Evolutionary conservation across 2,113 vertebrate genomes (phyloP), one percentile per base, ranked within the genome.

Genomic region (Cynocephalus volans): DNA sequence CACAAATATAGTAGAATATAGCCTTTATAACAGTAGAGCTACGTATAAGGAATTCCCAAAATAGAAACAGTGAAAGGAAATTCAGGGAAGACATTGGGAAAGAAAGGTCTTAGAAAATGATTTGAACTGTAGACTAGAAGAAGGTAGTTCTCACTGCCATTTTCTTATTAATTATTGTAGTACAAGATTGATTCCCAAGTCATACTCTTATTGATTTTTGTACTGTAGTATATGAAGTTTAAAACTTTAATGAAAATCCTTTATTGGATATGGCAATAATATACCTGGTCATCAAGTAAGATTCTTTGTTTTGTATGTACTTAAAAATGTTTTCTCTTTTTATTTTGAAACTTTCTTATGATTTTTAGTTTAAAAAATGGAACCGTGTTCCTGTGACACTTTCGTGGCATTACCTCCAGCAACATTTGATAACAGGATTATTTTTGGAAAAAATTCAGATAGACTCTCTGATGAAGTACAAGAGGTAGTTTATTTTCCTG

Each of bases 391-490:
- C 89, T 99, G 99, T 97, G 99, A 99, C 98, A 99, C 99, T 11
- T 99, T 99, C 50, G 99, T 99, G 98, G 99, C 99, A 96, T 98
- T 99, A 89, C 99, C 99, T 88, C 99, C 99, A 62, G 99, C 99
- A 93, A 98, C 99, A 31, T 97, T 98, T 87, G 98, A 95, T 26
- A 98, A 98, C 17, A 98, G 98, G 45, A 98, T 99, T 79, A 98
- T 99, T 90, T 99, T 99, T 98, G 99, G 99, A 64, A 99, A 99
- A 98, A 99, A 99, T 98, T 99, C 99, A 11, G 99, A 99, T 98
- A 99, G 99, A 97, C 99, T 99, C 21, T 99, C 98, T 33, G 99
- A 99, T 98, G 99, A 99, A 98, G 99, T 99, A 87, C 99, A 99
- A 96, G 99, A 99, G 97, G 98, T 99, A 60, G 98, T 99, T 62